phyloP scores from a whole-genome alignment of 2,113 vertebrate genomes.

The Mungos mungo region DNA sequence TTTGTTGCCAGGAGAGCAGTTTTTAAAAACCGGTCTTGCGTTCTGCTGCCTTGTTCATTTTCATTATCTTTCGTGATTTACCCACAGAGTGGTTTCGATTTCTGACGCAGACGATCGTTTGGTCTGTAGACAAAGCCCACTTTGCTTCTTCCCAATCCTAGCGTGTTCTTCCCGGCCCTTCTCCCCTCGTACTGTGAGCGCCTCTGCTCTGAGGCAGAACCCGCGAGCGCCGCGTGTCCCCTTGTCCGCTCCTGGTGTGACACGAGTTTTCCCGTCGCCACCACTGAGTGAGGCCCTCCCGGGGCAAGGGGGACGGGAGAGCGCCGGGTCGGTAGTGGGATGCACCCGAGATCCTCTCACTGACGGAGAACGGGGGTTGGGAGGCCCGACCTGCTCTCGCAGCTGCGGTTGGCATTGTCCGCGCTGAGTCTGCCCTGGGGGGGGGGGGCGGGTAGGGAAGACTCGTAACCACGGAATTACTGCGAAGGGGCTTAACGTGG shows the following conservation, averaged over 20 bases:
- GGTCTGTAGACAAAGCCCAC: background rate
- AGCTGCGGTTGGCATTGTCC: background rate
- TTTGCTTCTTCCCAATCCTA: background rate
- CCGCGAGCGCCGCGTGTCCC: fast-evolving
- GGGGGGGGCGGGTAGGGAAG: background rate
- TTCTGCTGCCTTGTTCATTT: background rate
- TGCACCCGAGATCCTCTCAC: background rate
- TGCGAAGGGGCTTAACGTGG: too few species aligned
- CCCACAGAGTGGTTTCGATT: background rate
- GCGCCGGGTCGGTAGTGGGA: background rate
- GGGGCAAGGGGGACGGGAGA: background rate
- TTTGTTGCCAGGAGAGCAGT: background rate
- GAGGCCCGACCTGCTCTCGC: background rate
- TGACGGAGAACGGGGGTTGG: background rate
- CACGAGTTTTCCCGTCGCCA: too few species aligned
- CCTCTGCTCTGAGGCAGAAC: background rate
- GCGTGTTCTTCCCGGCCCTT: background rate
- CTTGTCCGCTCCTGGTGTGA: background rate
- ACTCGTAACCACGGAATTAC: background rate
- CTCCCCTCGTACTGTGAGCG: background rate
- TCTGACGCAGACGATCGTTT: background rate
- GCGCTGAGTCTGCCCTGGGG: too few species aligned
- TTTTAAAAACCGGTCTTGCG: background rate
- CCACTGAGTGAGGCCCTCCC: background rate
- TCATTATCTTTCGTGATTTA: background rate